Conservation (phyloP, 2,888 invertebrate genomes). For the Thymelicus sylvestris region DNA sequence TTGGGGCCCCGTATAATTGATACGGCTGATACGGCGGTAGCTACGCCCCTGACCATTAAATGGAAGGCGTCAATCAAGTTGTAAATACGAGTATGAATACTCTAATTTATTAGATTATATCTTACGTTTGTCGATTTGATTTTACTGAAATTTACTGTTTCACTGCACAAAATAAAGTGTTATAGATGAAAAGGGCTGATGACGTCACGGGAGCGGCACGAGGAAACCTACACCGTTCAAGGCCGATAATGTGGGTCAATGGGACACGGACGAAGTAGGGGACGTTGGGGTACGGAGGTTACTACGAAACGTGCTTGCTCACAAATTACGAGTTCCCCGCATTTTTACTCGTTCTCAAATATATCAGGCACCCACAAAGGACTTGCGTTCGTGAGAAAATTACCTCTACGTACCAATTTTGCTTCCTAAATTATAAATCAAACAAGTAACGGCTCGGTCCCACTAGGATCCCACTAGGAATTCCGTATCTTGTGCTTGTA, state of each 20-base stretch:
- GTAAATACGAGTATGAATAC: no score
- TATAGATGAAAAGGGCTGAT: constrained; percentile 59
- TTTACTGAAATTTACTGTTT: not conserved
- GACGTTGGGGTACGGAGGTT: constrained; percentile 54
- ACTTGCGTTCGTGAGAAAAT: constrained; percentile 8
- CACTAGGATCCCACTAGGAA: no score
- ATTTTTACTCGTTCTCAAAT: constrained; percentile 24
- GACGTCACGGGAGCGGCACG: constrained; percentile 69
- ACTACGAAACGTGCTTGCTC: constrained; percentile 43
- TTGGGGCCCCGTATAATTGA: no score
- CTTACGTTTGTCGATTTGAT: not conserved
- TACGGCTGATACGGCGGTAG: no score
- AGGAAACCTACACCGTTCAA: constrained; percentile 62
- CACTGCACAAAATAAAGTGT: constrained; percentile 47
- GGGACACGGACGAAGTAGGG: constrained; percentile 67
- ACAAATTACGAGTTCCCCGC: constrained; percentile 35
- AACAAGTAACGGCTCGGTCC: not conserved
- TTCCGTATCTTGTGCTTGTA: no score
- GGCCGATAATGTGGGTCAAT: constrained; percentile 79
- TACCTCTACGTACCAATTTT: not conserved
- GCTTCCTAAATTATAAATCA: not conserved
- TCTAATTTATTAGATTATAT: no score
- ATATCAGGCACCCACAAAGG: constrained; percentile 7
- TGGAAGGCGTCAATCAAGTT: no score
- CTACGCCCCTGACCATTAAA: no score